Base-by-base conservation (phyloP, 2,888 invertebrate genomes). In the Ischnus inquisitorius region DNA sequence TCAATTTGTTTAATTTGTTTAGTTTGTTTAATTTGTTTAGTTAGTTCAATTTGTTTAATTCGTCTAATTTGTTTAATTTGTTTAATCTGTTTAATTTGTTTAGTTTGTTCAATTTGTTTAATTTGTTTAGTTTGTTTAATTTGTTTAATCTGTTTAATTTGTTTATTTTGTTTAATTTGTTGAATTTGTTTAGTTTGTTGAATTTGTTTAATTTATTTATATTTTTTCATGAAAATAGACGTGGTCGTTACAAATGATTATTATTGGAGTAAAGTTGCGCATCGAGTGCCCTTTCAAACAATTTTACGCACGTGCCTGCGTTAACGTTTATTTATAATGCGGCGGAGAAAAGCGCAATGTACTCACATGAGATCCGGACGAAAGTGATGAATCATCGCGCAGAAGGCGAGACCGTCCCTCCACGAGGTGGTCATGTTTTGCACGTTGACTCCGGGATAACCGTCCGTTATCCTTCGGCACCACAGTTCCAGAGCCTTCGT, bases 341-440 rank as follows among this genome's bases (percentile, higher is more conserved):
- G 16, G 16, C 8, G 19, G 12, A 77, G 19, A 46, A 43, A 68
- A 62, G 25, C 64, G 22, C 68, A 16, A 14, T 68, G 41, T 67
- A 92, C 98, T 98, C 95, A 98, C 98, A 99, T 98, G 91, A 99
- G 95, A 93, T 99, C 98, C 69, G 99, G 98, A 91, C 98, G 95
- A 94, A 98, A 98, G 94, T 98, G 97, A 94, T 99, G 98, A 91
- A 99, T 98, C 93, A 99, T 96, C 86, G 98, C 98, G 95, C 98
- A 99, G 94, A 99, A 99, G 81, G 98, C 98, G 87, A 98, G 96
- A 79, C 99, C 99, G 95, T 98, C 97, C 92, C 98, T 96, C 98
- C 98, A 99, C 10, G 98, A 98, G 86, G 98, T 97, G 87, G 98
- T 98, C 98, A 99, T 98, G 94, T 99, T 98, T 88, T 97, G 97